Base-by-base conservation (phyloP, 2,888 invertebrate species). In the Rhopalosiphum nymphaeae region DNA sequence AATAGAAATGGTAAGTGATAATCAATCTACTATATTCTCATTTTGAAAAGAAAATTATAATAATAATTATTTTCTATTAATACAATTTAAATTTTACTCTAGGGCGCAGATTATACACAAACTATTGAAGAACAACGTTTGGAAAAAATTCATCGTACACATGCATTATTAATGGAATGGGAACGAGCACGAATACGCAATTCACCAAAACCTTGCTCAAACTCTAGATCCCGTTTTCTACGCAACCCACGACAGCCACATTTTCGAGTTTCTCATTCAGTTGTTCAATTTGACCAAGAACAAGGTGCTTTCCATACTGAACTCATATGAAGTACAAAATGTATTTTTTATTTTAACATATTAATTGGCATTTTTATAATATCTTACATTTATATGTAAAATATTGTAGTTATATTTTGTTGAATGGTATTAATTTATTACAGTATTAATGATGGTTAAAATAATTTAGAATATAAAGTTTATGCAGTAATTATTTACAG, bases 1-100 rank as follows among this genome's bases (percentile, higher is more conserved):
- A 96, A 98, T 98, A 95, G 98, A 98, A 96, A 97, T 97, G 96
- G 98, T 98, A 96, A 96, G 97, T 96, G 95, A 67, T 85, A 61
- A 78, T 95, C 96, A 96, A 95, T 96, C 96, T 95, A 95, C 36
- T 36, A 85, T 61, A 29, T 49, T 61, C 87, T 44, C 9, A 44
- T 57, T 56, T 44, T 49, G 36, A 36, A 84, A 56, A 42, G 42
- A n/a, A 49, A 42, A 5, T 42, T 26, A 26, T 78, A 1, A 57
- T 44, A 13, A 84, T 42, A 16, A 11, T 29, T 29, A 89, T 89
- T 53, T 42, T 78, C 36, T 56, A 85, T 57, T 88, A 88, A 42
- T 87, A 87, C 44, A 29, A 29, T 61, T 46, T 11, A 21, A 36
- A 36, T 53, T 67, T 26, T 42, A 49, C 85, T 13, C 85, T 85